A percentile compares a stretch with the other conserved stretches of the same genome.
Evolutionary conservation across 2,888 invertebrate genomes (phyloP).

Genomic region (Diplazon laetatorius): DNA sequence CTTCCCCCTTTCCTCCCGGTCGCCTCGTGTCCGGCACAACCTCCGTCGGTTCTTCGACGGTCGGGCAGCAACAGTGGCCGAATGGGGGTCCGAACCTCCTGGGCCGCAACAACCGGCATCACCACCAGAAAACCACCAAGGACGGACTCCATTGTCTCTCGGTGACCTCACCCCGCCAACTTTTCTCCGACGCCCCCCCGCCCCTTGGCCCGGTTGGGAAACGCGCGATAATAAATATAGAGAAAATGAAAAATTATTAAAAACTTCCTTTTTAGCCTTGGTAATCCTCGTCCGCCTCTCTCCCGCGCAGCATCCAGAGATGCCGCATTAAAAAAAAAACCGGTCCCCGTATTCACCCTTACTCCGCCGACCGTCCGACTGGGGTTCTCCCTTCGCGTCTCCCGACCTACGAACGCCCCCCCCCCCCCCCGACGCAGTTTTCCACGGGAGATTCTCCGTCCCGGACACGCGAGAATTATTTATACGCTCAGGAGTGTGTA

Average conservation of each 20-base stretch:
- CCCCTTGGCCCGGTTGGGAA: constrained; percentile 82
- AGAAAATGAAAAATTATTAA: constrained; percentile 83
- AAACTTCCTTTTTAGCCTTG: constrained; percentile 82
- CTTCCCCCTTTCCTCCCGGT: constrained; percentile 26
- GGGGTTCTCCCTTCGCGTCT: constrained; percentile 51
- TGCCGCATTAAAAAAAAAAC: constrained; percentile 81
- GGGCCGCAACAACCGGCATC: constrained; percentile 55
- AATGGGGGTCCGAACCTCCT: constrained; percentile 51
- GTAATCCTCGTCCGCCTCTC: constrained; percentile 82
- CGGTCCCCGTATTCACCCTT: constrained; percentile 49
- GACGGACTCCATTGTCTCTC: constrained; percentile 77
- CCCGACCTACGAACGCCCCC: constrained; percentile 53
- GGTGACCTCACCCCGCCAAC: constrained; percentile 64
- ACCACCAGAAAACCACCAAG: constrained; percentile 62
- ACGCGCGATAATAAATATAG: constrained; percentile 82
- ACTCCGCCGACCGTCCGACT: constrained; percentile 46
- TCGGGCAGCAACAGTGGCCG: constrained; percentile 57
- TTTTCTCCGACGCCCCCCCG: constrained; percentile 63
- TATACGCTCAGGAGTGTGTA: constrained; percentile 81
- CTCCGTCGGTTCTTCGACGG: no score
- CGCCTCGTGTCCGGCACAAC: constrained; percentile 48
- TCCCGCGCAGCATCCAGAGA: constrained; percentile 82
- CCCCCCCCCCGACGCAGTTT: no score
- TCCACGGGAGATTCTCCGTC: constrained; percentile 79
- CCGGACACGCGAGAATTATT: constrained; percentile 82